Evolutionary conservation across 2,888 invertebrate genomes (phyloP).

Genomic region (Cerastis rubricosa): DNA sequence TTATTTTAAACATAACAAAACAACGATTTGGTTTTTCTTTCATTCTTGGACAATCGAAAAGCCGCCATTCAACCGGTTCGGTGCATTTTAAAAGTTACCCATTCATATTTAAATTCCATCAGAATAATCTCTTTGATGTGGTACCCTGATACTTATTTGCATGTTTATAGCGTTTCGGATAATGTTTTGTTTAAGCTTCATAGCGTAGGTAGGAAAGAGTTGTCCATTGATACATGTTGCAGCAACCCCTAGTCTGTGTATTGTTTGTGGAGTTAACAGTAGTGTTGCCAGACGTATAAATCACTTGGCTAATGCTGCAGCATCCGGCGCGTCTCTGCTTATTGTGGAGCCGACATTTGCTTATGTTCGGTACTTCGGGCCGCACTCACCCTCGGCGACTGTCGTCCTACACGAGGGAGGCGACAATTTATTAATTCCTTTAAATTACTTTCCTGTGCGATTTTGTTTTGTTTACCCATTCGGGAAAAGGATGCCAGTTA

Average conservation of each 20-base stretch:
- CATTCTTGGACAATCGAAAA: slow-evolving; percentile 33
- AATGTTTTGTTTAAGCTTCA: slow-evolving; percentile 68
- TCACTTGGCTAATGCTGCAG: slow-evolving; percentile 87
- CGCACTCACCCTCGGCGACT: slow-evolving; percentile 58
- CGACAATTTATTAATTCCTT: slow-evolving; percentile 84
- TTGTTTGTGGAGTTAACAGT: slow-evolving; percentile 85
- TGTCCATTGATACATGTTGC: slow-evolving; percentile 67
- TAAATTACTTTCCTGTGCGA: slow-evolving; percentile 77
- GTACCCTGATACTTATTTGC: slow-evolving; percentile 75
- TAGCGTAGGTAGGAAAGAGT: slow-evolving; percentile 71
- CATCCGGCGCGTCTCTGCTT: slow-evolving; percentile 86
- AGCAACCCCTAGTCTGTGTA: slow-evolving; percentile 73
- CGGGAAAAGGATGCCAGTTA: slow-evolving; percentile 15
- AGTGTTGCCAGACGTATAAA: slow-evolving; percentile 89
- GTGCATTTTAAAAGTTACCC: slow-evolving; percentile 63
- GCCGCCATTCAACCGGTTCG: slow-evolving; percentile 38
- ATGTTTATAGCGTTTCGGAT: slow-evolving; percentile 77
- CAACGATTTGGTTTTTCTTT: slow-evolving; percentile 13
- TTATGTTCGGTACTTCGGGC: slow-evolving; percentile 68
- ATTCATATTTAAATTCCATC: slow-evolving; percentile 79
- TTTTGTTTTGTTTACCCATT: slow-evolving; percentile 62
- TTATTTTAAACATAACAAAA: neutral
- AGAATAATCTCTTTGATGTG: slow-evolving; percentile 77
- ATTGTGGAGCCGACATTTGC: slow-evolving; percentile 79
- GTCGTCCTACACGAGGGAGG: slow-evolving; percentile 71